Base-by-base conservation (phyloP, 2,888 invertebrate genomes). In the Melinaea marsaeus region DNA sequence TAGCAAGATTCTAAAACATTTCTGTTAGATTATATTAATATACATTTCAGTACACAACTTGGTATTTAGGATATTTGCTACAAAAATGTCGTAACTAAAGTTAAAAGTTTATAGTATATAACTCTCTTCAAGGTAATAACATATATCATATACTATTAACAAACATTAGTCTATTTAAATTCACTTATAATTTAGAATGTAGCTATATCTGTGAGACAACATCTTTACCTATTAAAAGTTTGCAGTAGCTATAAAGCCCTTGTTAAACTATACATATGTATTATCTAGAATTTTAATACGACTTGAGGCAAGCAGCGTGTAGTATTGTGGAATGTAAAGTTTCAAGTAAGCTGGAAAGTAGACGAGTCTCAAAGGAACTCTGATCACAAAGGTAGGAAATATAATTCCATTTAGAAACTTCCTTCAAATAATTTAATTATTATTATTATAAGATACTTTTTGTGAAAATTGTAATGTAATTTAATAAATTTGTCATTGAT, bases 251-350 rank as follows among this genome's bases (percentile, higher is more conserved):
- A 62, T 57, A 62, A 62, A 60, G 55, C 60, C 46, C 54, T 64
- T 58, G 35, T 55, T 55, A 58, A 68, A 56, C 63, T 64, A 60
- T 60, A 54, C n/a, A n/a, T n/a, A n/a, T n/a, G n/a, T n/a, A 55
- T 70, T 68, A 72, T 72, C 69, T 74, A 72, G 77, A 75, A 74
- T 75, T 66, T 66, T 66, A 66, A 71, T 66, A 66, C 65, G 68
- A 62, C 68, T 68, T 47, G 56, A 57, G 63, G 63, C 51, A 65
- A 58, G 22, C 22, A 22, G 22, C 22, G 22, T 22, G 22, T 22
- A 22, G 22, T 22, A 22, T 22, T 22, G 1, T 22, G 22, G 22
- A 22, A 22, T 22, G 22, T 22, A 22, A 22, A 22, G 1, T 22
- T 22, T 22, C 1, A 22, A 0, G 1, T 22, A 1, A 0, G 22